Conservation (phyloP, 2,888 invertebrate genomes). For the Lepetodrilus schrolli region DNA sequence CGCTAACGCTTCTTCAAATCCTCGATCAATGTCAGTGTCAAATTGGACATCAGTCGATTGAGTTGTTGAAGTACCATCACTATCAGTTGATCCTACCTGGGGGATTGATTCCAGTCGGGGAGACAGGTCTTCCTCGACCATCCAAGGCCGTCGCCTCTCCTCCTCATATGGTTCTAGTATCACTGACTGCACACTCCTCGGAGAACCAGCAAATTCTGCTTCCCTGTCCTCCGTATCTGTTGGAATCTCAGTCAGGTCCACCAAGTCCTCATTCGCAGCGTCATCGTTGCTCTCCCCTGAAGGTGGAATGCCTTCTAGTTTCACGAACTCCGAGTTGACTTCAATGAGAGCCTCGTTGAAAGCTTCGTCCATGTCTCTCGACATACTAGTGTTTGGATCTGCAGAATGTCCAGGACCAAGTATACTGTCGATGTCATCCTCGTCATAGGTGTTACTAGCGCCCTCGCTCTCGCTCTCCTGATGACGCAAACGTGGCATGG, state of each 20-base stretch:
- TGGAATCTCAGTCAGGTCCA: not conserved
- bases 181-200: conserved; percentile 45
- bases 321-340: not conserved
- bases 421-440: conserved; percentile 55
- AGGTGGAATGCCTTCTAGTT: not conserved
- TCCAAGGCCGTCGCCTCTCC: conserved; percentile 48
- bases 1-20: conserved; percentile 60
- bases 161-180: conserved; percentile 49
- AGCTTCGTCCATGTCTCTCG: conserved; percentile 26
- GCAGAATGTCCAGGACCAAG: conserved; percentile 34
- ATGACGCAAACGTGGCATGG: not conserved
- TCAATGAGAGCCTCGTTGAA: not conserved
- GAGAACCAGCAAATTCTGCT: not conserved
- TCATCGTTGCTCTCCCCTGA: not conserved
- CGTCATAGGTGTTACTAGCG: conserved; percentile 46
- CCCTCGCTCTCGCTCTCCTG: conserved; percentile 49
- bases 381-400: conserved; percentile 18
- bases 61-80: not conserved
- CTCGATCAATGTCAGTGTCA: conserved; percentile 59
- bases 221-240: too few relatives aligned
- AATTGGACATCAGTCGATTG: conserved; percentile 50
- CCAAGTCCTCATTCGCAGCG: not conserved
- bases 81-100: not conserved
- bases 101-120: not conserved
- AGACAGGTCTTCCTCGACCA: conserved; percentile 41